A percentile compares a stretch with the other conserved stretches of the same genome.
Evolutionary conservation across 1,140 invertebrate genomes (phyloP).

Genomic region (Aplysia californica): DNA sequence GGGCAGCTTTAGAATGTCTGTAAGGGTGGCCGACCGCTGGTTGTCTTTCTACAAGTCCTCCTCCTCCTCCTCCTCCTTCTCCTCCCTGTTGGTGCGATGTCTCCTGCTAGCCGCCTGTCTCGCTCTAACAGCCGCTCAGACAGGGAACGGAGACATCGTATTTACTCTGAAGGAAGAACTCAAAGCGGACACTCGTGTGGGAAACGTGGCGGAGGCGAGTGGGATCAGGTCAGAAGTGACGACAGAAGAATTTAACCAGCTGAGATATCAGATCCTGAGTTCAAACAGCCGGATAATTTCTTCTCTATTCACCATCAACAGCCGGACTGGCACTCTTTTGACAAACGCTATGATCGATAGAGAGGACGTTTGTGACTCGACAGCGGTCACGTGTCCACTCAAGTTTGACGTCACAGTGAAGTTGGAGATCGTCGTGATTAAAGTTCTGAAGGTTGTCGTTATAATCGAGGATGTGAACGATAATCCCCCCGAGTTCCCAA

Average conservation of each 20-base stretch:
- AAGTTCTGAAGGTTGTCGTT: slow-evolving; percentile 50
- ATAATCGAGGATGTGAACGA: slow-evolving; percentile 85
- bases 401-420: slow-evolving; percentile 50
- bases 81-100: no score
- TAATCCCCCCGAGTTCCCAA: slow-evolving; percentile 85
- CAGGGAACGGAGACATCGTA: neutral
- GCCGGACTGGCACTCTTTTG: slow-evolving; percentile 42
- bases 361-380: slow-evolving; percentile 49
- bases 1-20: neutral
- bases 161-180: slow-evolving; percentile 9
- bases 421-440: slow-evolving; percentile 32
- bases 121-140: no score
- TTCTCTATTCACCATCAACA: slow-evolving; percentile 71
- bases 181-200: slow-evolving; percentile 21
- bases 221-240: slow-evolving; percentile 20
- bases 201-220: slow-evolving; percentile 27
- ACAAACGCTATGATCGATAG: slow-evolving; percentile 50
- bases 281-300: slow-evolving; percentile 22
- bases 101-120: no score
- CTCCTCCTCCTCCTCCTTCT: neutral
- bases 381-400: slow-evolving; percentile 32
- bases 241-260: neutral
- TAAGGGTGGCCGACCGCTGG: neutral
- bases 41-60: neutral
- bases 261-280: slow-evolving; percentile 36